Percentiles rank a stretch among this genome's conserved stretches.
These are phyloP conservation scores for Phrynosoma platyrhinos DNA, from an alignment of 2,113 vertebrate genomes.

Conservation along the genomic window DNA sequence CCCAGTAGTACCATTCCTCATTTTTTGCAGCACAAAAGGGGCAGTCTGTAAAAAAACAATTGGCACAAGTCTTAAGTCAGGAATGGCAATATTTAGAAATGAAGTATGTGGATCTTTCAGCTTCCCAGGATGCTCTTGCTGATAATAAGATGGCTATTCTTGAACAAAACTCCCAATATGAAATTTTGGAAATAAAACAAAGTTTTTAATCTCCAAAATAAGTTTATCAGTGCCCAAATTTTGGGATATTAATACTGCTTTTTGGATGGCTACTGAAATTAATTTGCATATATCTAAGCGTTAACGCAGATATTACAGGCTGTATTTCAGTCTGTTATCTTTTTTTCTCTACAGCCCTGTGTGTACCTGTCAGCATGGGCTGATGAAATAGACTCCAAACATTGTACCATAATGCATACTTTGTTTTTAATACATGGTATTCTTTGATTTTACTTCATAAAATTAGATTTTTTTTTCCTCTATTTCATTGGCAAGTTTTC, in stretches of 20 bases:
- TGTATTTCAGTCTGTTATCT: no score
- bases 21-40: neutral
- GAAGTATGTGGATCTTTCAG: neutral
- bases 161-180: neutral
- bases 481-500: neutral
- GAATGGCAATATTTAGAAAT: neutral
- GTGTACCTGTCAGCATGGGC: no score
- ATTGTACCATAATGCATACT: no score
- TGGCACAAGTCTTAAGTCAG: neutral
- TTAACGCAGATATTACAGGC: no score
- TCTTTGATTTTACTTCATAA: no score
- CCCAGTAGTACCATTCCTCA: neutral
- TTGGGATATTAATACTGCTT: neutral
- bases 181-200: neutral
- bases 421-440: no score
- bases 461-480: no score
- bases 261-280: neutral
- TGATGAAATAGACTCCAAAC: no score
- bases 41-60: neutral
- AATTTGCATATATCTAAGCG: neutral
- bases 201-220: neutral
- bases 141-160: no score
- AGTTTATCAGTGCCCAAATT: neutral
- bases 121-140: no score
- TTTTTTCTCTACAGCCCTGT: no score